Evolutionary conservation across 2,888 invertebrate species (phyloP).

Genomic region (Campoletis raptor): DNA sequence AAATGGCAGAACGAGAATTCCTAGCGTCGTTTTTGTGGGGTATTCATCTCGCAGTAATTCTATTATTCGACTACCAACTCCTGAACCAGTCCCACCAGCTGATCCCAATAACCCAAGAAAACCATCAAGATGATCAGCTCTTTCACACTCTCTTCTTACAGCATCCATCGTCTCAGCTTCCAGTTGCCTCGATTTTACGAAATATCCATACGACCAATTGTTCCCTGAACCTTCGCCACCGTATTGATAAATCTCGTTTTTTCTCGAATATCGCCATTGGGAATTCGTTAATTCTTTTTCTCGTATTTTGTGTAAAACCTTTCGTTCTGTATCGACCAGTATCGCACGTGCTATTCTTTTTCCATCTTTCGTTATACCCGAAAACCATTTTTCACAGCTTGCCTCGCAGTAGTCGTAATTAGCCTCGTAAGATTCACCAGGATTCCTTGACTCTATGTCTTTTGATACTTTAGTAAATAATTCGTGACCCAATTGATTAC

Average conservation of each 20-base stretch:
- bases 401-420: slow-evolving; percentile 81
- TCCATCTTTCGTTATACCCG: slow-evolving; percentile 79
- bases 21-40: slow-evolving; percentile 84
- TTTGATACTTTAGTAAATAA: slow-evolving; percentile 84
- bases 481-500: slow-evolving; percentile 86
- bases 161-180: slow-evolving; percentile 82
- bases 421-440: slow-evolving; percentile 75
- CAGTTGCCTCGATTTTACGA: slow-evolving; percentile 83
- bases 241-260: slow-evolving; percentile 83
- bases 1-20: slow-evolving; percentile 85
- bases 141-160: slow-evolving; percentile 84
- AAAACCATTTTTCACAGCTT: slow-evolving; percentile 85
- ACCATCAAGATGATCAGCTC: slow-evolving; percentile 83
- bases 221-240: slow-evolving; percentile 86
- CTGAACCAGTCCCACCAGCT: slow-evolving; percentile 87
- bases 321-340: slow-evolving; percentile 86
- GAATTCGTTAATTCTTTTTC: slow-evolving; percentile 70
- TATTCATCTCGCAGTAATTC: slow-evolving; percentile 84
- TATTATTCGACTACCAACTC: slow-evolving; percentile 85
- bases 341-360: slow-evolving; percentile 84
- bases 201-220: slow-evolving; percentile 87
- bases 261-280: slow-evolving; percentile 82
- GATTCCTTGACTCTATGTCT: slow-evolving; percentile 81
- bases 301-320: slow-evolving; percentile 83
- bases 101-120: slow-evolving; percentile 85